These are phyloP conservation scores for Didymodactylos carnosus DNA, from an alignment of 2,888 invertebrate genomes.

Conservation along the genomic window DNA sequence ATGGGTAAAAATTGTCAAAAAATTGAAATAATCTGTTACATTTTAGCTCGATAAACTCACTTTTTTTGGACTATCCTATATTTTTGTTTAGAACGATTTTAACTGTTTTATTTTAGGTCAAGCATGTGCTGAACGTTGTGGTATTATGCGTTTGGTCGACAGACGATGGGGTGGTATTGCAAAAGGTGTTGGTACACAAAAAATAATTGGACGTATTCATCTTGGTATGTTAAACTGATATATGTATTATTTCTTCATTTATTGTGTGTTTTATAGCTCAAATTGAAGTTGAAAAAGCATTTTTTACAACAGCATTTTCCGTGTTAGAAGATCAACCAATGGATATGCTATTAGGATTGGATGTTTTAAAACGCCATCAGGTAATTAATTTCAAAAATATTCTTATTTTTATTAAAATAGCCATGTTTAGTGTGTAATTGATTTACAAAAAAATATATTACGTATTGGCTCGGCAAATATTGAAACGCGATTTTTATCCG, in stretches of 20 bases:
- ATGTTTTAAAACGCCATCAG: slow-evolving; percentile 90
- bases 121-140: slow-evolving; percentile 62
- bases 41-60: too few species aligned
- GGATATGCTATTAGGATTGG: slow-evolving; percentile 90
- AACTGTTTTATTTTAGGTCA: too few species aligned
- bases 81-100: too few species aligned
- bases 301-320: slow-evolving; percentile 81
- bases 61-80: too few species aligned
- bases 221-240: slow-evolving; percentile 22
- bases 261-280: slow-evolving; percentile 39
- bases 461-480: slow-evolving; percentile 8
- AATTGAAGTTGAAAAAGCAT: slow-evolving; percentile 79
- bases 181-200: slow-evolving; percentile 86
- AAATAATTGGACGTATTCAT: slow-evolving; percentile 84
- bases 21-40: too few species aligned
- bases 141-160: slow-evolving; percentile 44
- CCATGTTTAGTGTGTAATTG: slow-evolving; percentile 12
- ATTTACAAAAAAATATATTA: slow-evolving; percentile 12
- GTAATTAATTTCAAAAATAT: slow-evolving; percentile 34
- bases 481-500: slow-evolving; percentile 65
- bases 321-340: slow-evolving; percentile 87
- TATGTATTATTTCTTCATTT: too few species aligned
- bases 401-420: neutral
- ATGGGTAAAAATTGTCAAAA: too few species aligned
- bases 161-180: slow-evolving; percentile 84